Base-by-base conservation (phyloP, 2,888 invertebrate species). In the Noctuana brunneofusca region DNA sequence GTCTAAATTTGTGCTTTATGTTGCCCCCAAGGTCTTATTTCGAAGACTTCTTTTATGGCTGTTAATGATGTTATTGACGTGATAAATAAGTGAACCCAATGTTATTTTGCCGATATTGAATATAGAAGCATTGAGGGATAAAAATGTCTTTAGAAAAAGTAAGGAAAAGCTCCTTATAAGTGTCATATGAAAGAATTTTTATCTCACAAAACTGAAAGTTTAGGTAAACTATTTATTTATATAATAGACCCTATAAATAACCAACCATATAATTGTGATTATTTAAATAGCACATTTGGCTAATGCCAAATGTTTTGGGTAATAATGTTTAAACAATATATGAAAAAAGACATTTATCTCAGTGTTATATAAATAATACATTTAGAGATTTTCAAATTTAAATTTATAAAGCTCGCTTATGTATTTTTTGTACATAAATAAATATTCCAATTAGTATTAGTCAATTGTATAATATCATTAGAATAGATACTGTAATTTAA, bases 361-460 rank as follows among this genome's bases (percentile, higher is more conserved):
- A 68, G 58, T 71, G 48, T 48, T 48, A 22, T 67, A 71, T 70
- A 69, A 69, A 69, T 69, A 67, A 70, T 20, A 55, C 54, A 67
- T 67, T 18, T 43, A 68, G 62, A 65, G 24, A 54, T 58, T 64
- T 64, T 66, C 57, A 65, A 65, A 67, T 55, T 63, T 48, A 54
- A 65, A 65, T 63, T 72, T 67, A 70, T 71, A 69, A 68, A 70
- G 71, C 68, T 76, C 68, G 79, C 82, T 85, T 84, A 68, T 83
- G 80, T 86, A 76, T 75, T 76, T 81, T 82, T 80, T 89, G 87
- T 89, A 89, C 81, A 56, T 63, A 50, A 56, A 63, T 55, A 76
- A 84, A 83, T 86, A 89, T 89, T 89, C 89, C 89, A 89, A 75
- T 80, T 89, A 89, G 88, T 72, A 72, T 75, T 88, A 89, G 86